A percentile compares a stretch with the other conserved stretches of the same genome.
Evolutionary conservation across 2,797 vertebrate species (phyloP).

Genomic region (Synaphobranchus kaupii): DNA sequence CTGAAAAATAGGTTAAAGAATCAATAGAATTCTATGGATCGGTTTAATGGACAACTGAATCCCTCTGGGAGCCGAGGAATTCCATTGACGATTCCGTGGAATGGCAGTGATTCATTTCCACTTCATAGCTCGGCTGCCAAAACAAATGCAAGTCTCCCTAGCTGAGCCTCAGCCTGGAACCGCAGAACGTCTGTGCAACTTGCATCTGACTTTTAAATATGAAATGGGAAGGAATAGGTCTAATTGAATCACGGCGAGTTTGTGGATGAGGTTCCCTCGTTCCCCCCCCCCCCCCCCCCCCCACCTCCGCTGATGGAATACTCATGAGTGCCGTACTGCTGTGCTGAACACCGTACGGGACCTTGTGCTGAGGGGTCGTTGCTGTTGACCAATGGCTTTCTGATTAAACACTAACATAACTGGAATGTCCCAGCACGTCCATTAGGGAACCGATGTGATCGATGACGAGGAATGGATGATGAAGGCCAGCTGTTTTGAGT

Average conservation of each 20-base stretch:
- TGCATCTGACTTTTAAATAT: slow-evolving; percentile 62
- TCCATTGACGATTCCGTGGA: slow-evolving; percentile 59
- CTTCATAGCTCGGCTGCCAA: slow-evolving; percentile 67
- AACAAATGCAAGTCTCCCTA: slow-evolving; percentile 61
- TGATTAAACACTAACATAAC: not conserved
- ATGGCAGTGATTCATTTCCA: slow-evolving; percentile 65
- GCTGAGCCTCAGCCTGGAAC: slow-evolving; percentile 51
- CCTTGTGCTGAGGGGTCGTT: not conserved
- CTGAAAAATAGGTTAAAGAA: slow-evolving; percentile 55
- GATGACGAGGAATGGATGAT: not conserved
- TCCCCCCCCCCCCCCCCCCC: slow-evolving; percentile 45
- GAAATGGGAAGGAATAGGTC: slow-evolving; percentile 49
- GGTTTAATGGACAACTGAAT: slow-evolving; percentile 68
- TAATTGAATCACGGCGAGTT: slow-evolving; percentile 63
- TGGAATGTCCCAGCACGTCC: slow-evolving; percentile 19
- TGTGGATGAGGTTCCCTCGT: slow-evolving; percentile 48
- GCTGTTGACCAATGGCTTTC: not conserved
- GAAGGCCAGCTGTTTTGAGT: not conserved
- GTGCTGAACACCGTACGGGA: slow-evolving; percentile 49
- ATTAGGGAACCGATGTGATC: slow-evolving; percentile 10
- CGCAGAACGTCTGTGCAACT: slow-evolving; percentile 59
- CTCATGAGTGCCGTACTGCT: no score
- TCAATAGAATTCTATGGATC: slow-evolving; percentile 70
- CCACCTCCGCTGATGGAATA: slow-evolving; percentile 62
- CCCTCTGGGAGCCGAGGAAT: slow-evolving; percentile 64